Percentiles rank a stretch among this genome's conserved stretches.
Evolutionary conservation across 2,113 vertebrate genomes (phyloP).

Genomic region (Toxostoma redivivum): DNA sequence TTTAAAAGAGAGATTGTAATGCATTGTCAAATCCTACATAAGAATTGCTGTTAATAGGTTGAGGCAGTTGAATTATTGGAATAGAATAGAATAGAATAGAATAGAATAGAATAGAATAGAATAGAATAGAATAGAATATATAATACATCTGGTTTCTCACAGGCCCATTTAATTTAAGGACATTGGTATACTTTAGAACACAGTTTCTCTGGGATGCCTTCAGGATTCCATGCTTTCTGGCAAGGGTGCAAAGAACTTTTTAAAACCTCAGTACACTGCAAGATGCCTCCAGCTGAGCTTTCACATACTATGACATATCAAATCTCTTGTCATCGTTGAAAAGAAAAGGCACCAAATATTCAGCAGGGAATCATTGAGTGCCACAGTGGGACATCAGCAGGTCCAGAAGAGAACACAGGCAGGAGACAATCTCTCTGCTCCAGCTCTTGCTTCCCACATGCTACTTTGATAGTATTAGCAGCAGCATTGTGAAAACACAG

Average conservation of each 20-base stretch:
- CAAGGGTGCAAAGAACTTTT: background rate
- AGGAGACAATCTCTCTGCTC: background rate
- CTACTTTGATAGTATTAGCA: background rate
- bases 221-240: background rate
- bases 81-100: background rate
- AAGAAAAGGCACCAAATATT: background rate
- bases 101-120: background rate
- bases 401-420: background rate
- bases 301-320: background rate
- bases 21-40: background rate
- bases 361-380: background rate
- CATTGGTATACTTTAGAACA: background rate
- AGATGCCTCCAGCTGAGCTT: background rate
- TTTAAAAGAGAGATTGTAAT: background rate
- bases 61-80: background rate
- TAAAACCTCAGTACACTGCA: background rate
- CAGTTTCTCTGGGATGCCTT: background rate
- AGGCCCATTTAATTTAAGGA: background rate
- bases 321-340: background rate
- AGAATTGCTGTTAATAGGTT: background rate
- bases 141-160: background rate
- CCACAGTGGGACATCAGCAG: background rate
- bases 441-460: background rate
- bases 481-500: slow-evolving; percentile 51
- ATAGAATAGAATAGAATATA: background rate